These are phyloP conservation scores for Ctenoplectra terminalis DNA, from an alignment of 1,140 invertebrate species.

Conservation along the genomic window DNA sequence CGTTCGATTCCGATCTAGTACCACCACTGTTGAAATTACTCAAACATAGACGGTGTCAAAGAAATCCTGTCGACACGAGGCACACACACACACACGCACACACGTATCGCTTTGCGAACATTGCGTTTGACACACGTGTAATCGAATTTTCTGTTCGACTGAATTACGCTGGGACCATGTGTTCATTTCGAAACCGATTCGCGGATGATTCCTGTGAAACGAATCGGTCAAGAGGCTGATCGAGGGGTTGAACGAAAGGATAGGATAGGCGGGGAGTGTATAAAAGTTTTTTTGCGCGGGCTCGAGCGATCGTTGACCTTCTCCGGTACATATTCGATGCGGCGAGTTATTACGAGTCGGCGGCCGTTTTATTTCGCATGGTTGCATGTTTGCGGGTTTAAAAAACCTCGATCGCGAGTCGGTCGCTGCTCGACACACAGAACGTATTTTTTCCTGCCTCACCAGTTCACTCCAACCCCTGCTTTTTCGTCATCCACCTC, in stretches of 20 bases:
- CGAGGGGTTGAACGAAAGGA: neutral
- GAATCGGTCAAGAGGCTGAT: conserved; percentile 3
- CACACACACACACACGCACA: neutral
- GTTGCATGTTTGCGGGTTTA: neutral
- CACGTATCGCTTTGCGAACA: neutral
- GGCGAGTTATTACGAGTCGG: conserved; percentile 41
- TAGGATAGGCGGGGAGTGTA: too few relatives aligned
- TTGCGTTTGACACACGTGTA: neutral
- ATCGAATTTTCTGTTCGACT: neutral
- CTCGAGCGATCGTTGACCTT: conserved; percentile 52
- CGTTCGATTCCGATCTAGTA: too few relatives aligned
- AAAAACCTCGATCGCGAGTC: conserved; percentile 33
- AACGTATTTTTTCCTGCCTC: neutral
- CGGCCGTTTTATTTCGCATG: conserved; percentile 38
- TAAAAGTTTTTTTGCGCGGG: conserved; percentile 21
- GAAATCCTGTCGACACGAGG: too few relatives aligned
- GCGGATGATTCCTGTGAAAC: neutral
- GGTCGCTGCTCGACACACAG: neutral
- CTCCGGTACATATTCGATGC: conserved; percentile 13
- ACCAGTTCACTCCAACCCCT: too few relatives aligned
- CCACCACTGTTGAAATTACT: too few relatives aligned
- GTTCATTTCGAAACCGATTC: neutral
- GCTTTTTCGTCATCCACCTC: too few relatives aligned
- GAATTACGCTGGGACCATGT: neutral
- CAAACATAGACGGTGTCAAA: too few relatives aligned